These are phyloP conservation scores for Calyptommatus sinebrachiatus DNA, from an alignment of 2,113 vertebrate genomes.

Conservation along the genomic window DNA sequence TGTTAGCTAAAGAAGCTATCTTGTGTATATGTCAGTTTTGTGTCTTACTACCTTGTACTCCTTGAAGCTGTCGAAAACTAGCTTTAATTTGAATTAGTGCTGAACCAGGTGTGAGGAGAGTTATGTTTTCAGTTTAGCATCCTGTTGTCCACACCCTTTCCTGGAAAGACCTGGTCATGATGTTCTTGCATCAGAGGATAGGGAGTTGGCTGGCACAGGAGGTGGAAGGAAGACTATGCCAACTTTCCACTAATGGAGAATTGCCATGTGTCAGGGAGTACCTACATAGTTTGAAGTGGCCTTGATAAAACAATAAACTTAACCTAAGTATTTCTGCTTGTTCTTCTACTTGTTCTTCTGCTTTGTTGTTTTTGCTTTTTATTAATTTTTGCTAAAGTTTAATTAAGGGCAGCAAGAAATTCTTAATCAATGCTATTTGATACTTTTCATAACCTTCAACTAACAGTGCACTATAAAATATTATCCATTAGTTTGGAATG, in stretches of 20 bases:
- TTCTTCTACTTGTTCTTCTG: constrained; percentile 8
- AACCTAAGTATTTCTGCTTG: neutral
- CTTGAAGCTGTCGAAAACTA: constrained; percentile 18
- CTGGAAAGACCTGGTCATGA: neutral
- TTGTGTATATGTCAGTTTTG: neutral
- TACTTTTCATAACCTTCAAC: constrained; percentile 21
- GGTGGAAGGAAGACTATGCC: constrained; percentile 18
- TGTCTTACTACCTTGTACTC: constrained; percentile 4
- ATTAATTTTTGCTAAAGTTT: constrained; percentile 14
- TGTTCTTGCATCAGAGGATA: neutral
- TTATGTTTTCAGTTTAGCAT: constrained; percentile 19
- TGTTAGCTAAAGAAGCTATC: neutral
- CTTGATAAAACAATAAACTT: constrained; percentile 20
- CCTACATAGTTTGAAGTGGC: constrained; percentile 23
- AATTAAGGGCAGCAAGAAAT: neutral
- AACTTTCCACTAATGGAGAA: constrained; percentile 29
- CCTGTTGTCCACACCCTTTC: constrained; percentile 40
- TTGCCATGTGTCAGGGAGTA: constrained; percentile 16
- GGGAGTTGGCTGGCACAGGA: neutral
- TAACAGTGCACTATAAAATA: constrained; percentile 9
- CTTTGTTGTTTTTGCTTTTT: constrained; percentile 5
- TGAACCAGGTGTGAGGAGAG: neutral
- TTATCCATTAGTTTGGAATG: neutral
- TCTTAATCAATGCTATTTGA: neutral
- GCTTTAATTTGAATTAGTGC: constrained; percentile 16